Percentiles rank a stretch among this genome's conserved stretches.
Evolutionary conservation across 2,113 vertebrate species (phyloP).

Genomic region (Thermophis baileyi): DNA sequence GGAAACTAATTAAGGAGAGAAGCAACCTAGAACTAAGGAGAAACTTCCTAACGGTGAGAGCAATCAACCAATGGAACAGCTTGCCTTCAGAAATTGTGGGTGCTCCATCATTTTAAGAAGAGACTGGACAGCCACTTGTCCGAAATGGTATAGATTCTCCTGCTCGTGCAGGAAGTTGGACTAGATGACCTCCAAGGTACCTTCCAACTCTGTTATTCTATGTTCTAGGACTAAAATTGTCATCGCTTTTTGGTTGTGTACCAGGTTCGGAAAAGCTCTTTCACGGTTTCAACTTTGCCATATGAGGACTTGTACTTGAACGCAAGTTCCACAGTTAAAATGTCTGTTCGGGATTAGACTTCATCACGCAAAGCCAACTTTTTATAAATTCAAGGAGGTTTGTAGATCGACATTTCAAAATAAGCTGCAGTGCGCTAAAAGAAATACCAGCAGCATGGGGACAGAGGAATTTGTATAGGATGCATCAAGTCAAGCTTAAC

Average conservation of each 20-base stretch:
- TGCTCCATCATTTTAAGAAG: neutral
- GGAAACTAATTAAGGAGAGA: neutral
- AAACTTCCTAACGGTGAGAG: neutral
- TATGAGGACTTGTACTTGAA: neutral
- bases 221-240: neutral
- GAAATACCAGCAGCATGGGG: neutral
- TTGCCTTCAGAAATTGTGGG: fast-evolving
- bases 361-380: neutral
- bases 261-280: neutral
- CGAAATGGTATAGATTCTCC: neutral
- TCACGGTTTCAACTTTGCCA: neutral
- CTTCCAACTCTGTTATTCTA: neutral
- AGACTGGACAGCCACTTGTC: neutral
- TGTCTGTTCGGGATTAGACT: neutral
- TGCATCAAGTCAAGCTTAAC: neutral
- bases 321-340: neutral
- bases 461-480: neutral
- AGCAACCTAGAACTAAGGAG: neutral
- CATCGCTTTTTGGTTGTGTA: neutral
- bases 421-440: neutral
- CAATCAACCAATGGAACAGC: neutral
- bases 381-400: neutral
- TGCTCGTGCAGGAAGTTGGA: neutral
- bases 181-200: neutral
- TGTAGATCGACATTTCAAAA: neutral